phyloP scores from a whole-genome alignment of 2,113 vertebrate genomes.

The Plecotus auritus region DNA sequence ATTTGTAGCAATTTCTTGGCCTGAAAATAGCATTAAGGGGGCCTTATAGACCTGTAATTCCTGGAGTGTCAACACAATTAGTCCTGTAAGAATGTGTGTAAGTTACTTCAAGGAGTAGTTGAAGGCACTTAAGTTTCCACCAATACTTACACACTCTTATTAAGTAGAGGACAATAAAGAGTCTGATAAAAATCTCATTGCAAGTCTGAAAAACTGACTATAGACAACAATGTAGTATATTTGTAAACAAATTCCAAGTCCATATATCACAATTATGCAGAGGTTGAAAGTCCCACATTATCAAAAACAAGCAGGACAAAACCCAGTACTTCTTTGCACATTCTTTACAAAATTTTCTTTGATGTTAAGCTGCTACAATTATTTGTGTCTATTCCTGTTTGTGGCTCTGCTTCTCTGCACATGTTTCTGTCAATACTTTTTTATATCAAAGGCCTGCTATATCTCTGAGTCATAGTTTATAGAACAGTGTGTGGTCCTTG shows the following conservation, averaged over 20 bases:
- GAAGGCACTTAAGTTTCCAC: not conserved
- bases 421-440: slow-evolving; percentile 7
- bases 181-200: not conserved
- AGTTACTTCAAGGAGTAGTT: not conserved
- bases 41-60: not conserved
- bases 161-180: not conserved
- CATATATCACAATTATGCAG: not conserved
- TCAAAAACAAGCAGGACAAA: slow-evolving; percentile 26
- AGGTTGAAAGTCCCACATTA: not conserved
- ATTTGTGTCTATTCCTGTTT: not conserved
- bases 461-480: not conserved
- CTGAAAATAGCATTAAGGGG: not conserved
- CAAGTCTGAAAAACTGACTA: not conserved
- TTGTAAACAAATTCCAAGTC: not conserved
- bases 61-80: not conserved
- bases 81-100: not conserved
- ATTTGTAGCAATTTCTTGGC: not conserved
- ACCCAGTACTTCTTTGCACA: not conserved
- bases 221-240: not conserved
- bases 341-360: not conserved
- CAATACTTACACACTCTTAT: not conserved
- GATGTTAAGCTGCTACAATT: not conserved
- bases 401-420: not conserved
- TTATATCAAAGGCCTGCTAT: not conserved
- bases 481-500: slow-evolving; percentile 14